phyloP scores from a whole-genome alignment of 2,113 vertebrate species.

The Sprattus sprattus region DNA sequence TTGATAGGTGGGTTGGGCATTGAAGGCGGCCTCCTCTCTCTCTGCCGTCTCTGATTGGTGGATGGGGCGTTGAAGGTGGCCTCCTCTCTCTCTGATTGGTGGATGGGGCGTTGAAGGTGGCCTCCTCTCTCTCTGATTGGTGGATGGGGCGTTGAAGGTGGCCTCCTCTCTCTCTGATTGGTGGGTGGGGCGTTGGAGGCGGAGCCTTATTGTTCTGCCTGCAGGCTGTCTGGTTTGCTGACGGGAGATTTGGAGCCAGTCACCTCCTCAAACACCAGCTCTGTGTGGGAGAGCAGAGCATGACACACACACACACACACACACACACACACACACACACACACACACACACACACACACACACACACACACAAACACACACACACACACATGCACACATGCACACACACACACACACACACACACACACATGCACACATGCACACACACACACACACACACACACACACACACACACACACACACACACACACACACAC shows the following conservation, averaged over 20 bases:
- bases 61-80: background rate
- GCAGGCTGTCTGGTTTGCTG: slow-evolving; percentile 80
- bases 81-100: slow-evolving; percentile 24
- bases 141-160: background rate
- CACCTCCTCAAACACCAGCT: slow-evolving; percentile 91
- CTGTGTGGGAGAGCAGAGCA: slow-evolving; percentile 59
- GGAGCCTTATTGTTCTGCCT: slow-evolving; percentile 80
- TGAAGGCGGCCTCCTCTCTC: background rate
- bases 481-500: background rate
- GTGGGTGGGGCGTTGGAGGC: slow-evolving; percentile 27
- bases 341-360: background rate
- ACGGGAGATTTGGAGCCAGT: slow-evolving; percentile 83
- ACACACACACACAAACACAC: too few relatives aligned
- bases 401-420: background rate
- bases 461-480: background rate
- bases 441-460: too few relatives aligned
- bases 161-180: background rate
- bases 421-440: background rate
- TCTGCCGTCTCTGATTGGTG: background rate
- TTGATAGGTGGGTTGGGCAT: background rate
- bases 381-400: too few relatives aligned
- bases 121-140: background rate
- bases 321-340: background rate
- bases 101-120: slow-evolving; percentile 11
- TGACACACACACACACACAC: background rate